phyloP scores from a whole-genome alignment of 2,113 vertebrate genomes.

The Nanorana parkeri region DNA sequence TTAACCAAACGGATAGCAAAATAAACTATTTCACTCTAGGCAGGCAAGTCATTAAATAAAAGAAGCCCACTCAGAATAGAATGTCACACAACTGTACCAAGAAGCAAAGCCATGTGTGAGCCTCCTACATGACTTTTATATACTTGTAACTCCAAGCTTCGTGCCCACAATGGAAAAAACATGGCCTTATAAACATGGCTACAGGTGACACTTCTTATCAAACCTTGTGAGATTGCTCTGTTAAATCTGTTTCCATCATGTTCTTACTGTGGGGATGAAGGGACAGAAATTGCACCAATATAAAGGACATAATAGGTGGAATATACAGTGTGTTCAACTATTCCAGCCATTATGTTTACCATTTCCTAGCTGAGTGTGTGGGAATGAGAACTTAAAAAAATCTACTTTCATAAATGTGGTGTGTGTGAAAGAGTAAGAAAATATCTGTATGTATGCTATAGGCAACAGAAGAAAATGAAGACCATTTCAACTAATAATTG shows the following conservation, averaged over 20 bases:
- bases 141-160: neutral
- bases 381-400: too few species aligned
- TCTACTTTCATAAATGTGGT: too few species aligned
- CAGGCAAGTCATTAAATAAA: neutral
- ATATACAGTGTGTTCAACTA: too few species aligned
- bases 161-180: neutral
- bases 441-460: too few species aligned
- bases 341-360: too few species aligned
- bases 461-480: too few species aligned
- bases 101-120: conserved; percentile 38
- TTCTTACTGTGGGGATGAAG: neutral
- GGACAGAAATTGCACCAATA: neutral
- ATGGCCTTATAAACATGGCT: neutral
- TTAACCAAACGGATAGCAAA: conserved; percentile 24
- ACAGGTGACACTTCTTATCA: neutral
- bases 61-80: neutral
- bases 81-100: neutral
- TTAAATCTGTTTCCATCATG: neutral
- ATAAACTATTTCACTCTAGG: conserved; percentile 27
- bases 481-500: too few species aligned
- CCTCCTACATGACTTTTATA: neutral
- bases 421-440: too few species aligned
- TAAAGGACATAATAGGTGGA: too few species aligned
- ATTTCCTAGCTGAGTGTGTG: too few species aligned
- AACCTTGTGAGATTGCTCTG: neutral